Percentiles rank a stretch among this genome's conserved stretches.
These are phyloP conservation scores for Drosophila sproati DNA, from an alignment of 1,140 invertebrate species.

Conservation along the genomic window DNA sequence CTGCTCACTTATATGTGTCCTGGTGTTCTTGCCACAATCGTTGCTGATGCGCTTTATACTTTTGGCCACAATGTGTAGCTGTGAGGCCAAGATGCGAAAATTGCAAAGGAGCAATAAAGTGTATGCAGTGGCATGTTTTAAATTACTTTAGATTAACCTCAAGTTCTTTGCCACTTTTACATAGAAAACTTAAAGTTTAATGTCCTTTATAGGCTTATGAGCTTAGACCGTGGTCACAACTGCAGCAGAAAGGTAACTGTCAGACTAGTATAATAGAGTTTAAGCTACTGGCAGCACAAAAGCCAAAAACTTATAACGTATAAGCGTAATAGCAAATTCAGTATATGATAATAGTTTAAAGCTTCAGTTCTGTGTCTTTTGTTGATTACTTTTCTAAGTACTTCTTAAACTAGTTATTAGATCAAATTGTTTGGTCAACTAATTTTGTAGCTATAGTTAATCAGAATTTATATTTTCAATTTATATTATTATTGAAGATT, in stretches of 20 bases:
- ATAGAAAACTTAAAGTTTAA: slow-evolving; percentile 67
- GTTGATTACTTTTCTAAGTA: not conserved
- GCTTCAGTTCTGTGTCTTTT: not conserved
- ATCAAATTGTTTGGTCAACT: not conserved
- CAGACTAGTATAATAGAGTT: slow-evolving; percentile 3
- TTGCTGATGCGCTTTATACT: slow-evolving; percentile 14
- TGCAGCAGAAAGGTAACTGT: slow-evolving; percentile 21
- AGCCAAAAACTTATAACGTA: slow-evolving; percentile 13
- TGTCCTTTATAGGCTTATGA: slow-evolving; percentile 60
- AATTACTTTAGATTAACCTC: slow-evolving; percentile 63
- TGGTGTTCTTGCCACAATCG: slow-evolving; percentile 30
- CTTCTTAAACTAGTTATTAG: not conserved
- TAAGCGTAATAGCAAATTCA: not conserved
- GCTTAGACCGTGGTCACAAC: slow-evolving; percentile 26
- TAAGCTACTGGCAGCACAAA: not conserved
- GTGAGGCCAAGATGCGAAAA: not conserved
- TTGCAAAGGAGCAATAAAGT: not conserved
- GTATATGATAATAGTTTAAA: not conserved
- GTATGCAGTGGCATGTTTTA: slow-evolving; percentile 33
- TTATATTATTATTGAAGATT: no score
- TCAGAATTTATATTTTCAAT: no score
- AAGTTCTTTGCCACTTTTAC: slow-evolving; percentile 48
- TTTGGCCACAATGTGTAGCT: slow-evolving; percentile 24
- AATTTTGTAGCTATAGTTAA: no score
- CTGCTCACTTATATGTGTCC: slow-evolving; percentile 50